Base-by-base conservation (phyloP, 2,797 vertebrate genomes). In the Aeoliscus strigatus region DNA sequence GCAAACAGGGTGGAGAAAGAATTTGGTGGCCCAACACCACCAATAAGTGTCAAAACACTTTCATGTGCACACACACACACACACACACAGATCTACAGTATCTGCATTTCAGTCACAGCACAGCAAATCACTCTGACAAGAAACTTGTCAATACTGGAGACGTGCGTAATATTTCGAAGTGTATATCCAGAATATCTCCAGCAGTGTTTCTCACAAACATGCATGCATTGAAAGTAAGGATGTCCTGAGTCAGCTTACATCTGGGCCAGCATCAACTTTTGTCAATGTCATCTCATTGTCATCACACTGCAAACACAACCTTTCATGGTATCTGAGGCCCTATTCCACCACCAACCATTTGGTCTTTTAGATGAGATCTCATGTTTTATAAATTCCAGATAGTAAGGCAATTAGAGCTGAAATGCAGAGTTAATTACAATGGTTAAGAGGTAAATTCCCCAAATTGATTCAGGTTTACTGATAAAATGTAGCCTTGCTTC, bases 91-190 rank as follows among this genome's bases (percentile, higher is more conserved):
- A 3, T 21, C 18, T 21, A 21, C 18, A 21, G 18, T 21, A 21
- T 21, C 18, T 3, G 18, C 18, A 21, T 21, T 21, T 21, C 18
- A 21, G 5, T 12, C 44, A 66, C 48, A 51, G 40, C 71, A 80
- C 60, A 55, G 53, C 51, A 70, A 66, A 65, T 33, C 2, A 47
- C 3, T 21, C 18, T 6, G 18, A 21, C 18, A 21, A 21, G 6
- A 21, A 21, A 58, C 35, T 3, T n/a, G 9, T 73, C 70, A 75
- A 53, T 66, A 60, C 75, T 2, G 28, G 64, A 76, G 55, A 68
- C 13, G 13, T 31, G 18, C 23, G 55, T 43, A 12, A 40, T 23
- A 47, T 28, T 59, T 38, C 28, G 44, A 33, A 58, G 36, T 39
- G 12, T 23, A 29, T 9, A n/a, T 12, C 36, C 35, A 34, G 32